Base-by-base conservation (phyloP, 2,888 invertebrate species). In the Mythimna impura region DNA sequence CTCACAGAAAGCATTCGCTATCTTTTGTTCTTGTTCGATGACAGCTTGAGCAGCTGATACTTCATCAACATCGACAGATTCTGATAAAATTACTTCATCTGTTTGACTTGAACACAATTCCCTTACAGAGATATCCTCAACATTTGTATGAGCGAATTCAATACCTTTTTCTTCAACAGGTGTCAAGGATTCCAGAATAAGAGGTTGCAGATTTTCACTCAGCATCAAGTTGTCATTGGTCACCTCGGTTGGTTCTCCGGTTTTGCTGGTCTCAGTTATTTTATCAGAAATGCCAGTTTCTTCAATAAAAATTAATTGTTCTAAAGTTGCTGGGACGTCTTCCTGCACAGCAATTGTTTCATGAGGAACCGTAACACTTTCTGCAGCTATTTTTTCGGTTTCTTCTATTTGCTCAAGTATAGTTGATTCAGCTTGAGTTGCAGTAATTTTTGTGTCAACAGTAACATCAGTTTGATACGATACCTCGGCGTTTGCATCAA, bases 301-400 rank as follows among this genome's bases (percentile, higher is more conserved):
- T 30, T 63, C 17, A 20, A 78, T 64, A 3, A 40, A 40, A 22
- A 22, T 12, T 25, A 66, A 12, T 34, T 66, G 63, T 78, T 78
- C 57, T 9, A 73, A n/a, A 47, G 54, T 50, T 22, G 50, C 2
- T 20, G 67, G 14, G 34, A 47, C 47, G 14, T 63, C 62, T 71
- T 72, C 50, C 50, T 66, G 40, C 14, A 66, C 25, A 7, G 78
- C 63, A 60, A 64, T 50, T 7, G 36, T 54, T 55, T 22, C 34
- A 14, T 55, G 25, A 6, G 12, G 25, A 25, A 12, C 47, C 43
- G 72, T 64, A 7, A 78, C 17, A 1, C 20, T 65, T 3, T 22
- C 20, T 12, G 52, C 2, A 7, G 40, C 54, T 14, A 20, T 20
- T 50, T 67, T 77, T 3, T 55, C 40, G 5, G 36, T 55, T 55